These are phyloP conservation scores for Fringilla coelebs DNA, from an alignment of 2,797 vertebrate genomes.

Conservation along the genomic window DNA sequence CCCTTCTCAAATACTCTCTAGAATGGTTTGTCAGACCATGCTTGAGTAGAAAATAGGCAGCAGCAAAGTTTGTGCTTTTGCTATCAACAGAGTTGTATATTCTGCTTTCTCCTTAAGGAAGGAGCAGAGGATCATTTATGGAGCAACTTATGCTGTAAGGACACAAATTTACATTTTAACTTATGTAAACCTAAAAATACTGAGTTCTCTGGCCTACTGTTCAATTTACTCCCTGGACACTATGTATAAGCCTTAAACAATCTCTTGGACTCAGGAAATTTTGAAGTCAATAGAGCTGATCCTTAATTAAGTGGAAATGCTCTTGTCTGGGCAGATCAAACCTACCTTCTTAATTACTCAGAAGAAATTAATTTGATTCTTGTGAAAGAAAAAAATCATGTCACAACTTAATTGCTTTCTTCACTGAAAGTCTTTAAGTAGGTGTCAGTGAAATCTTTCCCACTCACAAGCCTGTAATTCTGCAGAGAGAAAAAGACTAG, in stretches of 20 bases:
- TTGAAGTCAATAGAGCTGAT: not conserved
- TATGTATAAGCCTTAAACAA: not conserved
- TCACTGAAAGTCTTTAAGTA: not conserved
- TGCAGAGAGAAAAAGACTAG: not conserved
- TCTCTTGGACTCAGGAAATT: not conserved
- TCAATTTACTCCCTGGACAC: not conserved
- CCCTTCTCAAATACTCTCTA: not conserved
- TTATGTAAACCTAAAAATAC: not conserved
- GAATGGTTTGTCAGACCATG: not conserved
- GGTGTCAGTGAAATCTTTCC: conserved; percentile 34
- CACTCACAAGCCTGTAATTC: conserved; percentile 1
- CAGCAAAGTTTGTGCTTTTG: not conserved
- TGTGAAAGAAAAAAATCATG: not conserved
- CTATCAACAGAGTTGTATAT: not conserved
- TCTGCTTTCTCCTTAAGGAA: not conserved
- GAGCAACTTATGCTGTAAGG: not conserved
- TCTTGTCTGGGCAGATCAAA: not conserved
- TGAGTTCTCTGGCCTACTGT: not conserved
- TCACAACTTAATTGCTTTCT: conserved; percentile 40
- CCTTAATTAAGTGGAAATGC: not conserved
- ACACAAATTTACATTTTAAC: too few relatives aligned
- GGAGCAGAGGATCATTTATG: not conserved
- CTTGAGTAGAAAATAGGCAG: not conserved
- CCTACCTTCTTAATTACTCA: conserved; percentile 26
- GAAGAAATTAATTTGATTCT: not conserved